These are phyloP conservation scores for Drusus annulatus DNA, from an alignment of 1,140 invertebrate genomes.

Conservation along the genomic window DNA sequence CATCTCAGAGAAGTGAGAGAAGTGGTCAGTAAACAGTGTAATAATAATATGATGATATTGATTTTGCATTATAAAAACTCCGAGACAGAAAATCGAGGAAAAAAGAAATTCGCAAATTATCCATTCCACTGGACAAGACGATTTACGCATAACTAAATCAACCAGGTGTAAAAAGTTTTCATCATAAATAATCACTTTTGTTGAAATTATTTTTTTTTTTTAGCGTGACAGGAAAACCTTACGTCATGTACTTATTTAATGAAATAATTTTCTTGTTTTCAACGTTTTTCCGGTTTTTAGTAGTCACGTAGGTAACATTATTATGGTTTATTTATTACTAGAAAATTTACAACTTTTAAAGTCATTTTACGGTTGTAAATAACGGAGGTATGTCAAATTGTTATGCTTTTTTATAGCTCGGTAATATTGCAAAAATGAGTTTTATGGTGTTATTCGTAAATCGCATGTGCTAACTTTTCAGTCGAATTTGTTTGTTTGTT, in stretches of 20 bases:
- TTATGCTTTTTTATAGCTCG: too few relatives aligned
- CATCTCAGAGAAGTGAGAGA: too few relatives aligned
- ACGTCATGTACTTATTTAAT: not conserved
- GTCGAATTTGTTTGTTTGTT: too few relatives aligned
- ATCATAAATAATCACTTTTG: constrained; percentile 36
- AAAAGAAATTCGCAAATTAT: constrained; percentile 56
- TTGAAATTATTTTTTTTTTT: not conserved
- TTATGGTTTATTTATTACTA: not conserved
- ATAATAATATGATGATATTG: not conserved
- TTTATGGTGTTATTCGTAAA: too few relatives aligned
- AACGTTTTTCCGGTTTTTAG: not conserved
- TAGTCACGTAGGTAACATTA: constrained; percentile 13
- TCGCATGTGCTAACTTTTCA: too few relatives aligned
- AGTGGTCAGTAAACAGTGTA: not conserved
- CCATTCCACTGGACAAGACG: constrained; percentile 43
- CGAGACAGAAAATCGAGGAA: constrained; percentile 46
- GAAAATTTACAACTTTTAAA: too few relatives aligned
- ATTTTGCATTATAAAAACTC: constrained; percentile 18
- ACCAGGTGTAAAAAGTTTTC: constrained; percentile 52
- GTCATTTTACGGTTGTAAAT: too few relatives aligned
- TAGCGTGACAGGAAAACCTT: constrained; percentile 1
- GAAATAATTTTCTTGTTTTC: not conserved
- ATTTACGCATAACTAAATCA: constrained; percentile 50
- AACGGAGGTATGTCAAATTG: too few relatives aligned
- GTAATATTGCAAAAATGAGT: too few relatives aligned